phyloP scores from a whole-genome alignment of 2,113 vertebrate species.

The Nycticryphes semicollaris region DNA sequence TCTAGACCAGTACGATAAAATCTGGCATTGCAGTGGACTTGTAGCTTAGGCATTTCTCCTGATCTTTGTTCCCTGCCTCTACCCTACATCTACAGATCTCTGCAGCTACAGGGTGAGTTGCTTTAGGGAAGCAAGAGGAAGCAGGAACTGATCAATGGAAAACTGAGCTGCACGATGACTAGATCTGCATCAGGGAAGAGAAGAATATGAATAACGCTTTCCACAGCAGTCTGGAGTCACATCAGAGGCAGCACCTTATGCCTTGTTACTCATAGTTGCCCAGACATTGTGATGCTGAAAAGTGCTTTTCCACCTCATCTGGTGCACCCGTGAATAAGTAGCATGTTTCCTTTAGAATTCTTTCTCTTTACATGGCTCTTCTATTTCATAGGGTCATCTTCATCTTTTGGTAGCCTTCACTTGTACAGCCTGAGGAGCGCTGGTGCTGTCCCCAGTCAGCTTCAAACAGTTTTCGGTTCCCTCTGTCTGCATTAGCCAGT shows the following conservation, averaged over 20 bases:
- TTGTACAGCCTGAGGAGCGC: background rate
- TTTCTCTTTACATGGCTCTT: background rate
- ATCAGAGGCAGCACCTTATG: slow-evolving; percentile 5
- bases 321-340: background rate
- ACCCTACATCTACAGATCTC: background rate
- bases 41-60: background rate
- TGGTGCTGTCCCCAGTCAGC: background rate
- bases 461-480: background rate
- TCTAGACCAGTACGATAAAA: background rate
- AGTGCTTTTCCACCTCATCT: background rate
- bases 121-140: background rate
- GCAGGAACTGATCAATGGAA: background rate
- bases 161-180: background rate
- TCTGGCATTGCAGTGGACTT: background rate
- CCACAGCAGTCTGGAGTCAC: background rate
- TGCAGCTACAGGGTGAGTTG: background rate
- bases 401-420: background rate
- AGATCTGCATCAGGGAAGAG: background rate
- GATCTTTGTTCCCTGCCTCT: background rate
- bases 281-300: background rate
- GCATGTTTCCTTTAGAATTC: background rate
- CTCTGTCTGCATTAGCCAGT: background rate
- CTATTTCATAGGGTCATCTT: background rate
- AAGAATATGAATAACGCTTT: slow-evolving; percentile 25
- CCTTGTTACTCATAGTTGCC: slow-evolving; percentile 20